A percentile compares a stretch with the other conserved stretches of the same genome.
Conservation (phyloP, 64 coral and sea anemone genomes). For the Montipora cactus region DNA sequence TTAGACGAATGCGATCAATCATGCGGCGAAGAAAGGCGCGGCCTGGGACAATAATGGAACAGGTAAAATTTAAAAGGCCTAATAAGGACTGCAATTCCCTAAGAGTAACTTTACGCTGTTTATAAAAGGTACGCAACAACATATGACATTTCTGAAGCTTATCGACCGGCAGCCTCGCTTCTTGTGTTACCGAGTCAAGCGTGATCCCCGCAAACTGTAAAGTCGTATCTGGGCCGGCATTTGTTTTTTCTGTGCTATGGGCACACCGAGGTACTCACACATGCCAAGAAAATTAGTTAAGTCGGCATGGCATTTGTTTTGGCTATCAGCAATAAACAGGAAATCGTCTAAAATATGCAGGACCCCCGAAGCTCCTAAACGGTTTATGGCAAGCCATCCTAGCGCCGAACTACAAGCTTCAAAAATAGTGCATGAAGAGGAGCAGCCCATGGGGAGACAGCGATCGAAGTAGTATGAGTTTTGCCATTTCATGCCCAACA, state of each 20-base stretch:
- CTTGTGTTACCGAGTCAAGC: neutral
- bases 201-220: neutral
- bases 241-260: neutral
- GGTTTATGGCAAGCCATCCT: neutral
- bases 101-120: neutral
- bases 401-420: neutral
- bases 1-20: neutral
- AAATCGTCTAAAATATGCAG: neutral
- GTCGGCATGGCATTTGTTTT: neutral
- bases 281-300: neutral
- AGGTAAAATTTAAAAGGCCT: neutral
- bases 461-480: neutral
- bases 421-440: neutral
- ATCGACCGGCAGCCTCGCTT: neutral
- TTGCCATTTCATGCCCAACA: too few relatives aligned
- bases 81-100: neutral
- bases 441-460: constrained; percentile 15
- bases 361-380: neutral
- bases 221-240: neutral
- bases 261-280: neutral
- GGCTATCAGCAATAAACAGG: neutral
- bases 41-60: neutral
- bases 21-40: neutral
- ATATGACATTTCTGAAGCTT: neutral
- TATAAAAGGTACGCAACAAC: neutral